phyloP scores from a whole-genome alignment of 2,888 invertebrate species.

The Oscheius sp. region DNA sequence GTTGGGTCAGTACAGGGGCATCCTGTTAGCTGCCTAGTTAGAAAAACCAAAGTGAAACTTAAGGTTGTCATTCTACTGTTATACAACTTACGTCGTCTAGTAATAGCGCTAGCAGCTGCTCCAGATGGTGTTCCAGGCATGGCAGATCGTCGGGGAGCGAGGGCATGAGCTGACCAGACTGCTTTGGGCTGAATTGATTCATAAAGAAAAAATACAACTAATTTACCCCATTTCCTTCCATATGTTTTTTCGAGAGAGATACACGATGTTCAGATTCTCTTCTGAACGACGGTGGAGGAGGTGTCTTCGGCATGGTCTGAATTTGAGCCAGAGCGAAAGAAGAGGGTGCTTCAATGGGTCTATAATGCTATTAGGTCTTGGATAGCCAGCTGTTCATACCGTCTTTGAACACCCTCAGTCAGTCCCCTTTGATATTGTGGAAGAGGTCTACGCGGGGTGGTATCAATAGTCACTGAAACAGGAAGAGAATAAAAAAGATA shows the following conservation, averaged over 20 bases:
- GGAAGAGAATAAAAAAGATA: neutral
- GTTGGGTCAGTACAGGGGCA: constrained; percentile 22
- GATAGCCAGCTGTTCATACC: neutral
- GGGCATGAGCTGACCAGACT: constrained; percentile 40
- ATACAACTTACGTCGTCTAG: constrained; percentile 50
- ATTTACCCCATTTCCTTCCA: constrained; percentile 11
- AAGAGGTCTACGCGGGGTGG: constrained; percentile 17
- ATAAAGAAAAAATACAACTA: neutral
- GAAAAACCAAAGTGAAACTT: neutral
- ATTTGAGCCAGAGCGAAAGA: constrained; percentile 16
- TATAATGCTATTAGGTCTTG: neutral
- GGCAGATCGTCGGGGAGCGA: constrained; percentile 8
- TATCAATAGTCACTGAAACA: constrained; percentile 15
- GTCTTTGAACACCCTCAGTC: constrained; percentile 21
- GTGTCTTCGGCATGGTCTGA: constrained; percentile 2
- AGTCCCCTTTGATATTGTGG: constrained; percentile 20
- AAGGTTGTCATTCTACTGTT: too few species aligned
- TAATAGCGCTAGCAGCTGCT: constrained; percentile 33
- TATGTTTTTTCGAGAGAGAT: constrained; percentile 19
- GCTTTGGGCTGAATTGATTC: constrained; percentile 38
- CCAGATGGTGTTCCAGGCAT: constrained; percentile 26
- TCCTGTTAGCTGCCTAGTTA: constrained; percentile 17
- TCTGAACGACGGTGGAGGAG: constrained; percentile 12
- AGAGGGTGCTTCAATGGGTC: constrained; percentile 3
- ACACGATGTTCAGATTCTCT: constrained; percentile 22